These are phyloP conservation scores for Sycophila texana DNA, from an alignment of 2,888 invertebrate genomes.

Conservation along the genomic window DNA sequence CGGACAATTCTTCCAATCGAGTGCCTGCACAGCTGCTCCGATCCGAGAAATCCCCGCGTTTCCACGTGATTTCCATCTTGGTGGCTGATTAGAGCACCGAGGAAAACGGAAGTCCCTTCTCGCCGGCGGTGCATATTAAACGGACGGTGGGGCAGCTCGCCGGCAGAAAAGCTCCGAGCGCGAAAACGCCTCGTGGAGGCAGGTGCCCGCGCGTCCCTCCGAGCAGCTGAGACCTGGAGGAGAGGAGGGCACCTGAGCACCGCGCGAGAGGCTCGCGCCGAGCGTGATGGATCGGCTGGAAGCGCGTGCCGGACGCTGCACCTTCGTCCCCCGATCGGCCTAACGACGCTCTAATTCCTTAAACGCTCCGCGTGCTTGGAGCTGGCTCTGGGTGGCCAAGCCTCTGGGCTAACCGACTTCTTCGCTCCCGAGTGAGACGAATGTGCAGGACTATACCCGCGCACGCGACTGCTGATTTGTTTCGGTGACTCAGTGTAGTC, in stretches of 20 bases:
- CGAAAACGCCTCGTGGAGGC: conserved; percentile 20
- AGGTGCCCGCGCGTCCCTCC: not conserved
- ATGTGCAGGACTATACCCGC: no score
- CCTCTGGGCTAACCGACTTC: no score
- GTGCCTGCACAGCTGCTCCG: no score
- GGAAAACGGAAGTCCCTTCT: not conserved
- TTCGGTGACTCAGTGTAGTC: no score
- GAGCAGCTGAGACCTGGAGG: conserved; percentile 20
- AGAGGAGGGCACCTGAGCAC: not conserved
- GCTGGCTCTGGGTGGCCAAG: not conserved
- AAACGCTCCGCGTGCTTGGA: not conserved
- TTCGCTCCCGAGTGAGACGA: no score
- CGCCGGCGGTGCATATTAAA: not conserved
- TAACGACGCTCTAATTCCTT: conserved; percentile 39
- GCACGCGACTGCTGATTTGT: no score
- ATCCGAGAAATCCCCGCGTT: no score
- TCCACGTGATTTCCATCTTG: no score
- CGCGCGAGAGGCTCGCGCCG: conserved; percentile 12
- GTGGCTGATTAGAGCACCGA: no score
- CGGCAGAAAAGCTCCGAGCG: conserved; percentile 24
- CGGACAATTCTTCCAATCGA: no score
- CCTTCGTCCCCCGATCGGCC: not conserved
- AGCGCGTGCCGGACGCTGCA: not conserved
- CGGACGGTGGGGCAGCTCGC: no score
- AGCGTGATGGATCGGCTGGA: conserved; percentile 30